Conservation (phyloP, 2,888 invertebrate genomes). For the Callyntrura guangdongensis region DNA sequence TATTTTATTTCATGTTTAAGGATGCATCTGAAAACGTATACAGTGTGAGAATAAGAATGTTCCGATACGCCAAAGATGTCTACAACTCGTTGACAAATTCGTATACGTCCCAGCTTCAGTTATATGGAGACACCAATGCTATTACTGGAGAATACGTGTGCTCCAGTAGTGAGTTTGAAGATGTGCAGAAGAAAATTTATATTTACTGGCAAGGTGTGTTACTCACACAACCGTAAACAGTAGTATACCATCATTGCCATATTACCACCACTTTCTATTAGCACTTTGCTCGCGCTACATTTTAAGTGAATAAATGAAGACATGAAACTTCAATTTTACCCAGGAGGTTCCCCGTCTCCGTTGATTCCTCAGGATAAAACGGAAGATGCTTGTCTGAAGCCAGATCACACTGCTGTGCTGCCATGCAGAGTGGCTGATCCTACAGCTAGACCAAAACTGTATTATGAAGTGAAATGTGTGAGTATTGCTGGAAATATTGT, state of each 20-base stretch:
- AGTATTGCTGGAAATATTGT: neutral
- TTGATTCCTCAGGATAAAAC: conserved; percentile 81
- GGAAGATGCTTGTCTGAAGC: conserved; percentile 78
- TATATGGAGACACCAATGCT: conserved; percentile 79
- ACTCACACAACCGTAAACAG: no score
- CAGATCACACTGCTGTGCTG: conserved; percentile 77
- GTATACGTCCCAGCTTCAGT: conserved; percentile 73
- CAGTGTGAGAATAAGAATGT: conserved; percentile 73
- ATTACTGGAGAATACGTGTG: conserved; percentile 81
- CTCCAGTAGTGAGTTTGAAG: conserved; percentile 75
- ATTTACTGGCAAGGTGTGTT: conserved; percentile 82
- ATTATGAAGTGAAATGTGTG: conserved; percentile 78
- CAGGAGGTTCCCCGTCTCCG: conserved; percentile 79
- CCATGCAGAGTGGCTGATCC: conserved; percentile 83
- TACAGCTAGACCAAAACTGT: conserved; percentile 74
- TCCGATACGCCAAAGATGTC: conserved; percentile 73
- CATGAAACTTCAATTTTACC: neutral
- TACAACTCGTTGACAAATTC: conserved; percentile 71
- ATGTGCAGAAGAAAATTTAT: conserved; percentile 81
- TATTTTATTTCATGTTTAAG: conserved; percentile 48
- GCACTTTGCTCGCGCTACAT: no score
- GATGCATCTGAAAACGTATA: conserved; percentile 71
- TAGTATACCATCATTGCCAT: no score
- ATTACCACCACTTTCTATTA: no score
- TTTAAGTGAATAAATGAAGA: conserved; percentile 3